Base-by-base conservation (phyloP, 1,140 invertebrate species). In the Solenopsis invicta region DNA sequence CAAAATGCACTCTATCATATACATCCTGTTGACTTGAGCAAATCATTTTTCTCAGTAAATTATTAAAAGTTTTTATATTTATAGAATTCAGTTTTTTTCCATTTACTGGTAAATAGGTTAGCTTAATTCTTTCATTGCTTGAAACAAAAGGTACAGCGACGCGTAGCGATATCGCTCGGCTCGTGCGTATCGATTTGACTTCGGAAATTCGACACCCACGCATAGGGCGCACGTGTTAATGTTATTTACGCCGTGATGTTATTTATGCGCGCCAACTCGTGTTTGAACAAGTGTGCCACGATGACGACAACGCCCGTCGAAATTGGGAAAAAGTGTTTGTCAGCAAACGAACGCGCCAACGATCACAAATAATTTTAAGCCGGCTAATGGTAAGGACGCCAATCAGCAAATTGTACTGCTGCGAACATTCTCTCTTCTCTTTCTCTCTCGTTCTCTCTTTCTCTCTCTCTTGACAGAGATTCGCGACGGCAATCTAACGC, bases 281-380 rank as follows among this genome's bases (percentile, higher is more conserved):
- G 74, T 92, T 92, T 92, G 87, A 85, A 89, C 90, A 92, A 91
- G 90, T 92, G 91, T 92, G 80, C 77, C 85, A 87, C 77, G 84
- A 77, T 91, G 87, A 89, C 91, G 90, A 84, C 87, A 80, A 74
- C 86, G 85, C 56, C 67, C 56, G 56, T 87, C 76, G 87, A 90
- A 91, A 86, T 90, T 88, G 86, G 69, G 81, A 72, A 87, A 85
- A 92, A 87, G 81, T 88, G 80, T 89, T 91, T 87, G 88, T 89
- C 88, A 81, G 88, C 91, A 86, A 85, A 78, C 78, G 84, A 89
- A 69, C 88, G 64, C 48, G 74, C 75, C 62, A 82, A 62, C 89
- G 89, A 77, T 87, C 54, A 87, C 80, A 78, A 89, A 91, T 91
- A 90, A 89, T 90, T 91, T 85, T 67, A 75, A 76, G 66, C 61